phyloP scores from a whole-genome alignment of 2,888 invertebrate species.

The Fissipunctia ypsillon region DNA sequence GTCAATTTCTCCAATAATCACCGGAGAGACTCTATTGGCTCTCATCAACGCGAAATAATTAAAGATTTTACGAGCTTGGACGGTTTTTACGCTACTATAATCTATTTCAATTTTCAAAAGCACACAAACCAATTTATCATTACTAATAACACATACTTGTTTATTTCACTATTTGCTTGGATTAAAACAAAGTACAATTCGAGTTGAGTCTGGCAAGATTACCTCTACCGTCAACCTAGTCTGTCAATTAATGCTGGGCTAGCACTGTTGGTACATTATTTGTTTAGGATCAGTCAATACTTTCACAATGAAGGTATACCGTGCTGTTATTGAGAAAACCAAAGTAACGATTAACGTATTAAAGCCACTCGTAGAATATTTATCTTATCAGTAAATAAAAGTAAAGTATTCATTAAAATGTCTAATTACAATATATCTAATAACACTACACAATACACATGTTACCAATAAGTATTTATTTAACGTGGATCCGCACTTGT shows the following conservation, averaged over 20 bases:
- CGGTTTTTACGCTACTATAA: slow-evolving; percentile 6
- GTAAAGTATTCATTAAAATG: no score
- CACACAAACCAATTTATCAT: slow-evolving; percentile 25
- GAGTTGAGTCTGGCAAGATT: slow-evolving; percentile 13
- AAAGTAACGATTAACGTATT: slow-evolving; percentile 23
- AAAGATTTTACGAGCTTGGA: background rate
- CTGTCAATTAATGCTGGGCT: slow-evolving; percentile 12
- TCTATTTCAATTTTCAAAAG: slow-evolving; percentile 12
- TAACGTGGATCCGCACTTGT: no score
- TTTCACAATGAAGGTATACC: background rate
- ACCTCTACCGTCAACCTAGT: background rate
- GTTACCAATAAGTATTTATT: no score
- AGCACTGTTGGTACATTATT: slow-evolving; percentile 25
- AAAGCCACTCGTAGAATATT: background rate
- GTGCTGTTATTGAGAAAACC: background rate
- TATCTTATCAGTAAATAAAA: no score
- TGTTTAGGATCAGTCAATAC: slow-evolving; percentile 14
- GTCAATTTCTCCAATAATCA: background rate
- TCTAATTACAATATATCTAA: no score
- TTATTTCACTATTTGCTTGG: slow-evolving; percentile 22
- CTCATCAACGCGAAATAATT: background rate
- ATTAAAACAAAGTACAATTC: slow-evolving; percentile 5
- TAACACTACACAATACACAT: no score
- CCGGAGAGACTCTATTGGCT: background rate
- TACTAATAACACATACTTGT: background rate